Evolutionary conservation across 1,140 invertebrate genomes (phyloP), one percentile per base, ranked within the genome.

Genomic region (Ruditapes philippinarum): DNA sequence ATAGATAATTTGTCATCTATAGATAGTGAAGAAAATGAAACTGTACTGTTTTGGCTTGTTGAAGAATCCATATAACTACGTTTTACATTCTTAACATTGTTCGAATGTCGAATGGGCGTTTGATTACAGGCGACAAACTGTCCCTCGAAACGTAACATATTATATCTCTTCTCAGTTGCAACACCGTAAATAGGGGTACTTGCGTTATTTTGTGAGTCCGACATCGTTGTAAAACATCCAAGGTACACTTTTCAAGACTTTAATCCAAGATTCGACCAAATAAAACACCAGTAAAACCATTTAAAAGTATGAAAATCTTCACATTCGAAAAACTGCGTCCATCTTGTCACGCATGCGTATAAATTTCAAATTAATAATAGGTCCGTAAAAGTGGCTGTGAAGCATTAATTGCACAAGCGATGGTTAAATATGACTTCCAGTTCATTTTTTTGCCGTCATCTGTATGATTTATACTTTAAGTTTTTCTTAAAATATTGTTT

Each of bases 1-100:
- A 42, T n/a, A 42, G 22, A 74, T 25, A 42, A 28, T 74, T 74
- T 74, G n/a, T 74, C 40, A 33, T 74, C 70, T 25, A 74, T 74
- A 25, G 70, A 74, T 25, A 74, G 22, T 4, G 70, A 25, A 25
- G 33, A 25, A 49, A 74, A 74, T 31, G 60, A 36, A 65, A 22
- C 31, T 11, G 65, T 36, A 70, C 38, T 70, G 33, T 70, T 70
- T 70, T 5, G 2, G 3, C 31, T 12, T 40, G 31, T 33, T 70
- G 65, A 36, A 12, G 5, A 11, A 70, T 70, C 31, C 9, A 17
- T 25, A 70, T 70, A 7, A 22, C 33, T 70, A 5, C 31, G 31
- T n/a, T 25, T 65, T 11, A 49, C 45, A 49, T 19, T 49, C 42
- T 45, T 45, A 7, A 45, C 42, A 57, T 19, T 57, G 51, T 57